A percentile compares a stretch with the other conserved stretches of the same genome.
phyloP scores from a whole-genome alignment of 2,888 invertebrate genomes.

The Aleiodes alternator region DNA sequence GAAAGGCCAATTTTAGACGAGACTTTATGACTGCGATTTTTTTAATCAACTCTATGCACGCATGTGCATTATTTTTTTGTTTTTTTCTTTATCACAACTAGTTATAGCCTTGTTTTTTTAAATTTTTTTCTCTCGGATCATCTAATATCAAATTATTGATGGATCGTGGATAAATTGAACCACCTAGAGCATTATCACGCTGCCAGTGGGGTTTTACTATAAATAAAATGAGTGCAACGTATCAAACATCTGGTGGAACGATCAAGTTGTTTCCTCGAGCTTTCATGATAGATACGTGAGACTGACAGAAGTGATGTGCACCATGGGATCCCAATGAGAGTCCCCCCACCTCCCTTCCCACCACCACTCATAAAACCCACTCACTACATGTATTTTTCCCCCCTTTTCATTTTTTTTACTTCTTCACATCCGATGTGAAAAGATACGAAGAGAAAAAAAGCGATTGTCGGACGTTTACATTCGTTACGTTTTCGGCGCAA shows the following conservation, averaged over 20 bases:
- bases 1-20: not conserved
- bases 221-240: slow-evolving; percentile 26
- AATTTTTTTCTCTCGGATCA: too few relatives aligned
- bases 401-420: not conserved
- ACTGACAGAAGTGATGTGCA: slow-evolving; percentile 36
- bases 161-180: slow-evolving; percentile 26
- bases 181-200: slow-evolving; percentile 33
- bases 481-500: not conserved
- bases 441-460: slow-evolving; percentile 3
- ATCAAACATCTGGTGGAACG: slow-evolving; percentile 35
- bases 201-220: slow-evolving; percentile 4
- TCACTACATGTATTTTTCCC: slow-evolving; percentile 8
- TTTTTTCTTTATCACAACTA: slow-evolving; percentile 23
- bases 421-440: not conserved
- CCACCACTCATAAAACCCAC: not conserved
- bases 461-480: slow-evolving; percentile 23
- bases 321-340: slow-evolving; percentile 30
- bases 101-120: not conserved
- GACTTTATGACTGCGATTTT: slow-evolving; percentile 3
- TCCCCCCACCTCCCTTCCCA: too few relatives aligned
- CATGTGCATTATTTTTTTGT: slow-evolving; percentile 31
- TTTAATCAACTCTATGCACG: slow-evolving; percentile 24
- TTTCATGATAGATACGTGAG: slow-evolving; percentile 41
- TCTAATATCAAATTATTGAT: slow-evolving; percentile 14
- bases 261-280: slow-evolving; percentile 30